Conservation (phyloP, 2,888 invertebrate species). For the Colostygia pectinataria region DNA sequence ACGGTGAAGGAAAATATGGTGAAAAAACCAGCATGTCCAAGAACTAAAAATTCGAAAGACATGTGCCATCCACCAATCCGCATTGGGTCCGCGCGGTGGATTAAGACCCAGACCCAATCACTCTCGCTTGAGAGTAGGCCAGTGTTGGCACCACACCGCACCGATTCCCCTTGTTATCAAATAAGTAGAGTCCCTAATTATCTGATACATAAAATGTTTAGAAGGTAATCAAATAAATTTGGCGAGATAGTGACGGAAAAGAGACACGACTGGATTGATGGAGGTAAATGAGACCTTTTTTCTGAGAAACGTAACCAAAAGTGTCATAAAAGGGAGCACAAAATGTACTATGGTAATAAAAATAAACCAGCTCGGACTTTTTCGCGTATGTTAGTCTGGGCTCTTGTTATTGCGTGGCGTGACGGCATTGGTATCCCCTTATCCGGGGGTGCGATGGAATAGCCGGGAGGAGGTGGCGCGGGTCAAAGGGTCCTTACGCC, state of each 20-base stretch:
- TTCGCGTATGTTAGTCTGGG: background rate
- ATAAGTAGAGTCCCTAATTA: too few relatives aligned
- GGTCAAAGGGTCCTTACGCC: background rate
- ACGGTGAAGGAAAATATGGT: too few relatives aligned
- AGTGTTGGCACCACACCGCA: too few relatives aligned
- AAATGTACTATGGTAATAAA: constrained; percentile 7
- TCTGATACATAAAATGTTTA: too few relatives aligned
- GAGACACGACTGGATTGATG: constrained; percentile 2
- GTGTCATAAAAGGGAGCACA: constrained; percentile 7
- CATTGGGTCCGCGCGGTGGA: too few relatives aligned
- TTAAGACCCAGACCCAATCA: too few relatives aligned
- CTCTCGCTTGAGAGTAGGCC: too few relatives aligned
- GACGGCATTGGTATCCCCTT: constrained; percentile 11
- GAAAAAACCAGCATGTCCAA: too few relatives aligned
- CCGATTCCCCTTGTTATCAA: too few relatives aligned
- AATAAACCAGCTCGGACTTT: constrained; percentile 4
- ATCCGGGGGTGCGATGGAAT: background rate
- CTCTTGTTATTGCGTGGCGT: constrained; percentile 2
- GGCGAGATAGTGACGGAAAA: background rate
- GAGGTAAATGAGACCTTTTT: constrained; percentile 2
- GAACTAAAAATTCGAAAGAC: too few relatives aligned
- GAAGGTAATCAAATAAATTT: background rate
- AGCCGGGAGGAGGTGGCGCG: background rate
- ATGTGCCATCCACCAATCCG: too few relatives aligned
- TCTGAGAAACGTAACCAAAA: background rate